Conservation (phyloP, 2,113 vertebrate species). For the Ctenomys sociabilis region DNA sequence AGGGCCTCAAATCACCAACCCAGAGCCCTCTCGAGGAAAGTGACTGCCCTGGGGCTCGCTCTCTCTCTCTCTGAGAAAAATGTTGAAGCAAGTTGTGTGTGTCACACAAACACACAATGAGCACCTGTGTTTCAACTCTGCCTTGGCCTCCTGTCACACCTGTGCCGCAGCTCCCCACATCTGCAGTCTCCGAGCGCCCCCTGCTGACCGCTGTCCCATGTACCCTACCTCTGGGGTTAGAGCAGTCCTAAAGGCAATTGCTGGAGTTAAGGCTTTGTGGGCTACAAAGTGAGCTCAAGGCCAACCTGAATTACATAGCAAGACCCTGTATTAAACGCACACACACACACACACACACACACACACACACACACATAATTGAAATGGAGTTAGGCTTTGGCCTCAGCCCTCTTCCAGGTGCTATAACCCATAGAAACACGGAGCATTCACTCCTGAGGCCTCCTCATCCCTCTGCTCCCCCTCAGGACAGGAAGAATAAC, state of each 20-base stretch:
- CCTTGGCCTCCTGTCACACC: fast-evolving
- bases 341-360: no score
- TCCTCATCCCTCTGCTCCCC: background rate
- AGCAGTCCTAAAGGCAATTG: background rate
- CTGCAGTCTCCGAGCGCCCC: constrained; percentile 43
- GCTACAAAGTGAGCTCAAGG: no score
- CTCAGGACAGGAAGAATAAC: background rate
- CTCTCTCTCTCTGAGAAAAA: background rate
- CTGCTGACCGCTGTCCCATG: constrained; percentile 36
- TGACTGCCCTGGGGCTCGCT: background rate
- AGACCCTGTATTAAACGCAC: no score
- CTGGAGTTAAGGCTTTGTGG: no score
- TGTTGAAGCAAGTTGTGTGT: background rate
- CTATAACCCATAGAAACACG: background rate
- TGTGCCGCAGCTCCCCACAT: background rate
- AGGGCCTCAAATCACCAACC: background rate
- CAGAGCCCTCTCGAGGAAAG: background rate
- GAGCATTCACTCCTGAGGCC: background rate
- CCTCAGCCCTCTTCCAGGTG: background rate
- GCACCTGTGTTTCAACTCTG: background rate
- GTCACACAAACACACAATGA: no score
- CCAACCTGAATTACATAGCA: no score
- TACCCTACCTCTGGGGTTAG: background rate
- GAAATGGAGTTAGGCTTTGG: background rate
- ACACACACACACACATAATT: no score